phyloP scores from a whole-genome alignment of 1,140 invertebrate species.

The Drosophila cardini region DNA sequence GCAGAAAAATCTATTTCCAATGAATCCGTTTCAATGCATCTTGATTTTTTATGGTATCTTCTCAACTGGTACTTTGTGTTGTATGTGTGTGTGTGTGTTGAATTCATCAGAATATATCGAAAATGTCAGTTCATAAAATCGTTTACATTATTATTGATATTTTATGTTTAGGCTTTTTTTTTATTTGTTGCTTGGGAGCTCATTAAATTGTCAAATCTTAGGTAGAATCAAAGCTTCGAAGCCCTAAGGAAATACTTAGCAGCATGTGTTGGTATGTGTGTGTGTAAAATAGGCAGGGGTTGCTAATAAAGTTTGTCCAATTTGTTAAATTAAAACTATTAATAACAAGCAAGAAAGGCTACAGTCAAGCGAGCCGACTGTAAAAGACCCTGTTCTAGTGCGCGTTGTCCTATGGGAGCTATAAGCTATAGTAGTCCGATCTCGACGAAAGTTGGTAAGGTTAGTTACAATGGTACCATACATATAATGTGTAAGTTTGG shows the following conservation, averaged over 20 bases:
- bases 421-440: no score
- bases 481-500: no score
- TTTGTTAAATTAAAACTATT: background rate
- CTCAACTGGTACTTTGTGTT: constrained; percentile 9
- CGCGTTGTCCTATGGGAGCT: no score
- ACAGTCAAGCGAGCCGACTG: no score
- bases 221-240: constrained; percentile 21
- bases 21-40: constrained; percentile 35
- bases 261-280: background rate
- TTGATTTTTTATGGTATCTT: constrained; percentile 4
- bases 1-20: constrained; percentile 8
- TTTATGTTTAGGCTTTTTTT: constrained; percentile 41
- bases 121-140: constrained; percentile 37
- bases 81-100: background rate
- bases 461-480: no score
- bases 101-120: constrained; percentile 27
- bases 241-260: background rate
- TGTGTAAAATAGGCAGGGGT: background rate
- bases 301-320: constrained; percentile 1
- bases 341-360: no score
- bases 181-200: constrained; percentile 2
- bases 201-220: constrained; percentile 43
- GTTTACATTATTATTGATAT: constrained; percentile 49
- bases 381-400: no score
- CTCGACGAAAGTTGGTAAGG: no score